Evolutionary conservation across 1,140 invertebrate species (phyloP).

Genomic region (Thrips palmi): DNA sequence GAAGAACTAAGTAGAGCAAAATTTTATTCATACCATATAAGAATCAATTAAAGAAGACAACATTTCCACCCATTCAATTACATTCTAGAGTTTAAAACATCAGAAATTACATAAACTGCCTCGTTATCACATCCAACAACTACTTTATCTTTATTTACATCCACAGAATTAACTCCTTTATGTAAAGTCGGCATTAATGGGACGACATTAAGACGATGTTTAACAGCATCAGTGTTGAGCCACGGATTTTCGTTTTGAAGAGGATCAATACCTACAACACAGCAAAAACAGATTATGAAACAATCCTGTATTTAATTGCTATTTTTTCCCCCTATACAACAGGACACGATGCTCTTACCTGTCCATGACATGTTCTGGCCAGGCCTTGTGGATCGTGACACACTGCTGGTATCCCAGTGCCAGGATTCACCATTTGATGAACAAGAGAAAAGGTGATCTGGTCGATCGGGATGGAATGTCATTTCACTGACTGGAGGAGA

Average conservation of each 20-base stretch:
- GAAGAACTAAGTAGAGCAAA: too few relatives aligned
- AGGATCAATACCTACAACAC: slow-evolving; percentile 4
- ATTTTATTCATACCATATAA: too few relatives aligned
- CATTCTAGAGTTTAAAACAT: too few relatives aligned
- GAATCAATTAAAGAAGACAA: too few relatives aligned
- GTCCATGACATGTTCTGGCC: neutral
- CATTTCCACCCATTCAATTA: too few relatives aligned
- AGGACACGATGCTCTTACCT: too few relatives aligned
- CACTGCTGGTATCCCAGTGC: slow-evolving; percentile 49
- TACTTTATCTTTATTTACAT: slow-evolving; percentile 47
- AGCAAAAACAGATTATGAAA: slow-evolving; percentile 3
- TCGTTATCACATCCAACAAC: slow-evolving; percentile 70
- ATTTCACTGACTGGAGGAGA: slow-evolving; percentile 45
- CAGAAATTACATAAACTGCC: slow-evolving; percentile 58
- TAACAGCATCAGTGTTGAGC: slow-evolving; percentile 41
- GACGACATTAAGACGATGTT: slow-evolving; percentile 49
- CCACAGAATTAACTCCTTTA: slow-evolving; percentile 59
- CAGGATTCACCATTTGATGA: slow-evolving; percentile 63
- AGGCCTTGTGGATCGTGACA: slow-evolving; percentile 13
- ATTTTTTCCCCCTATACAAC: neutral
- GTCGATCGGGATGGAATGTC: slow-evolving; percentile 61
- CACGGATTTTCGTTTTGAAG: slow-evolving; percentile 28
- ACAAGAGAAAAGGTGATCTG: slow-evolving; percentile 64
- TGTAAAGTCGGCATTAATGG: slow-evolving; percentile 47
- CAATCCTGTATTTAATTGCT: slow-evolving; percentile 10